Percentiles rank a stretch among this genome's conserved stretches.
Conservation (phyloP, 2,797 vertebrate species). For the Tolypeutes matacus region DNA sequence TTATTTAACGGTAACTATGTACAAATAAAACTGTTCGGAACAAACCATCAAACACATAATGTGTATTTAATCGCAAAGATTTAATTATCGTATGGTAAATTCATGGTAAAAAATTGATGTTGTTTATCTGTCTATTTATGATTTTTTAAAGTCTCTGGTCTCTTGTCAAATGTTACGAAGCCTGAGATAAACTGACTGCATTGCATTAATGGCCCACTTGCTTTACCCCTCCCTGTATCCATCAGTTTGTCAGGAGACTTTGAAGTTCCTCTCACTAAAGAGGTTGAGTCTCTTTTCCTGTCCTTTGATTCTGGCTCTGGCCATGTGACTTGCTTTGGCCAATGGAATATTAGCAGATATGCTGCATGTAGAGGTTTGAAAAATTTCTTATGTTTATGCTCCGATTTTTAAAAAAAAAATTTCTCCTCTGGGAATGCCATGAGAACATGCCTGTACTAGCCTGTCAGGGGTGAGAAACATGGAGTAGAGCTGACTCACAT, state of each 20-base stretch:
- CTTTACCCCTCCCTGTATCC: background rate
- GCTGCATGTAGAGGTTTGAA: background rate
- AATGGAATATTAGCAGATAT: background rate
- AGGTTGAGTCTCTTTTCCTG: background rate
- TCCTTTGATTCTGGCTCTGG: background rate
- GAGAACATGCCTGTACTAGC: background rate
- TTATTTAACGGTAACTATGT: constrained; percentile 21
- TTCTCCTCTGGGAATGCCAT: background rate
- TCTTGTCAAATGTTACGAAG: background rate
- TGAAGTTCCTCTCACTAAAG: background rate
- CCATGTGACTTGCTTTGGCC: background rate
- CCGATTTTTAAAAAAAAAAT: background rate
- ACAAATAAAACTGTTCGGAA: constrained; percentile 49
- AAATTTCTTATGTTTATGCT: background rate
- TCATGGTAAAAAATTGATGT: background rate
- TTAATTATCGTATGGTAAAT: constrained; percentile 36
- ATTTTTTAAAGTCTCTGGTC: background rate
- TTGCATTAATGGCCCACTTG: background rate
- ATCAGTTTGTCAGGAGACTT: background rate
- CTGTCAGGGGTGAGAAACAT: background rate
- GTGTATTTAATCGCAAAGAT: constrained; percentile 34
- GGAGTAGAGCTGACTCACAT: background rate
- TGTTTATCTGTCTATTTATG: background rate
- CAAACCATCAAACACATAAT: constrained; percentile 50
- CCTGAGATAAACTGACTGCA: background rate